phyloP scores from a whole-genome alignment of 2,888 invertebrate species.

The Amblyjoppa proteus region DNA sequence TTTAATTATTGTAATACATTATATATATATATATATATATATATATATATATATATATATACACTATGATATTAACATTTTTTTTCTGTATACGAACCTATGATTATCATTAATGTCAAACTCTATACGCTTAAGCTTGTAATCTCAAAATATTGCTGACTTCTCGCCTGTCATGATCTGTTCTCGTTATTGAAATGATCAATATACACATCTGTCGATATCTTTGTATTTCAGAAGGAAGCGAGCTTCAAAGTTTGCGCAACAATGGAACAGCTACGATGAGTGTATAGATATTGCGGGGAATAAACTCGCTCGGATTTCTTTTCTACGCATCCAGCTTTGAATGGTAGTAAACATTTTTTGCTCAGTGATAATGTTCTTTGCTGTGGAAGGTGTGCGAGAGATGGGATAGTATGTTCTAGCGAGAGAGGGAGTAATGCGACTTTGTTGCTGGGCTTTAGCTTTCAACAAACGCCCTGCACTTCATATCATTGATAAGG shows the following conservation, averaged over 20 bases:
- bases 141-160: neutral
- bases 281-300: slow-evolving; percentile 19
- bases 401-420: neutral
- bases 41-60: too few species aligned
- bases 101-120: neutral
- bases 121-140: neutral
- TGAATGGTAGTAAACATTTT: slow-evolving; percentile 13
- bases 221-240: slow-evolving; percentile 69
- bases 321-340: slow-evolving; percentile 16
- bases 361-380: slow-evolving; percentile 29
- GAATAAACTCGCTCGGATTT: neutral
- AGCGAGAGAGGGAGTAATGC: neutral
- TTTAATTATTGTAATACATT: too few species aligned
- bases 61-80: neutral
- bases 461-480: neutral
- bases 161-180: neutral
- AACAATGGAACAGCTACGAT: slow-evolving; percentile 64
- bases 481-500: neutral
- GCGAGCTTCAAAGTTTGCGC: slow-evolving; percentile 66
- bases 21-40: too few species aligned
- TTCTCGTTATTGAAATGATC: slow-evolving; percentile 14
- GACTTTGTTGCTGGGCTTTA: slow-evolving; percentile 12
- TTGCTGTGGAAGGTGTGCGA: neutral
- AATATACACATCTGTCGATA: slow-evolving; percentile 36
- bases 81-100: neutral